Evolutionary conservation across 2,113 vertebrate genomes (phyloP).

Genomic region (Marmota monax): DNA sequence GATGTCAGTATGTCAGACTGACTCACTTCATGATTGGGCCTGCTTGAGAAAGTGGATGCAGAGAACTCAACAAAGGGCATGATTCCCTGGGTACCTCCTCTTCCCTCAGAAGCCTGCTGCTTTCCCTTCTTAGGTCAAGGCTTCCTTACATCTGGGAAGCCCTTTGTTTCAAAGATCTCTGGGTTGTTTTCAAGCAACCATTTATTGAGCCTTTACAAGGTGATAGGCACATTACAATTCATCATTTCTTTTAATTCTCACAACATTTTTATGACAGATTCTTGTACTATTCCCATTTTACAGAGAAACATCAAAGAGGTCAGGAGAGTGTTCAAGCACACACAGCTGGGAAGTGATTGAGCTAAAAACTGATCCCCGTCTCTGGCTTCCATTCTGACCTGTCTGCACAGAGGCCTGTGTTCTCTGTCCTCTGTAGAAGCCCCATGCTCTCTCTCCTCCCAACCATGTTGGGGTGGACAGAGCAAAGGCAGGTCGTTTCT

Average conservation of each 20-base stretch:
- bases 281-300: background rate
- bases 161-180: background rate
- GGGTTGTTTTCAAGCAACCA: background rate
- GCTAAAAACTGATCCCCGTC: background rate
- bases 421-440: background rate
- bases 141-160: background rate
- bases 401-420: background rate
- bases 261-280: background rate
- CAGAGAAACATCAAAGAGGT: background rate
- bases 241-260: background rate
- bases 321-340: background rate
- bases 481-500: background rate
- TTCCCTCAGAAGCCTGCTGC: background rate
- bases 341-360: background rate
- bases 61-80: background rate
- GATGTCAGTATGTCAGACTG: background rate
- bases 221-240: background rate
- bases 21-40: background rate
- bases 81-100: background rate
- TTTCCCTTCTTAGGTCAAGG: background rate
- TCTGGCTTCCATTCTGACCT: background rate
- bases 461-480: background rate
- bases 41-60: background rate
- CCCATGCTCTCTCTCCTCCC: background rate
- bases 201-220: background rate